Evolutionary conservation across 2,113 vertebrate genomes (phyloP).

Genomic region (Xerus inauris): DNA sequence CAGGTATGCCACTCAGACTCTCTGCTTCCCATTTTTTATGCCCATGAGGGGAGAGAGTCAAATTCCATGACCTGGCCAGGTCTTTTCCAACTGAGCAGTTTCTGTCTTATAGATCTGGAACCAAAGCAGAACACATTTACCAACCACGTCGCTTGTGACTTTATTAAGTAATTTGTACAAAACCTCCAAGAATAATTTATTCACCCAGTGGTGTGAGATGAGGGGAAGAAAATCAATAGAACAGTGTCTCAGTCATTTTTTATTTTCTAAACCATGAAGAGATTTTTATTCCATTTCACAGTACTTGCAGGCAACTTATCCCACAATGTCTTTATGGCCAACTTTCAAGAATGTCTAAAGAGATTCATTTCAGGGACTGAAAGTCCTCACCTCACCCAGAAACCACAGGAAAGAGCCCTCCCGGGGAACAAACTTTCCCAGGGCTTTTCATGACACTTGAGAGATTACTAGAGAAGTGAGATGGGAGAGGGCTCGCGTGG

Average conservation of each 20-base stretch:
- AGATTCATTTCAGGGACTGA: slow-evolving; percentile 13
- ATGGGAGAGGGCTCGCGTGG: neutral
- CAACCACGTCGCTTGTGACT: slow-evolving; percentile 50
- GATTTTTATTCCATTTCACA: slow-evolving; percentile 50
- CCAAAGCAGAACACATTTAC: slow-evolving; percentile 6
- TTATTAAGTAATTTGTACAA: slow-evolving; percentile 73
- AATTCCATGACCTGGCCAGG: neutral
- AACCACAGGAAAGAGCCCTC: neutral
- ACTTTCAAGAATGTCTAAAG: slow-evolving; percentile 27
- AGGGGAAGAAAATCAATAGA: slow-evolving; percentile 66
- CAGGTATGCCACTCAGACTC: neutral
- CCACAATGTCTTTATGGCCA: neutral
- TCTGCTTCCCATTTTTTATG: accelerated
- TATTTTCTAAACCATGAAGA: slow-evolving; percentile 64
- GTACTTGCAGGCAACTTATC: neutral
- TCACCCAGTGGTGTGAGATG: slow-evolving; percentile 33
- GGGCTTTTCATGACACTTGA: neutral
- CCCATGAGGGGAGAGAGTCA: neutral
- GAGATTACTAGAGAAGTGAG: neutral
- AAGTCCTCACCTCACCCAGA: neutral
- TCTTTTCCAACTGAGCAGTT: neutral
- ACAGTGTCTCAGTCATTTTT: slow-evolving; percentile 71
- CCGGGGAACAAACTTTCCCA: neutral
- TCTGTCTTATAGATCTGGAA: neutral
- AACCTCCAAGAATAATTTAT: slow-evolving; percentile 75